These are phyloP conservation scores for Aphaenogaster ashmeadi DNA, from an alignment of 1,140 invertebrate species.

Conservation along the genomic window DNA sequence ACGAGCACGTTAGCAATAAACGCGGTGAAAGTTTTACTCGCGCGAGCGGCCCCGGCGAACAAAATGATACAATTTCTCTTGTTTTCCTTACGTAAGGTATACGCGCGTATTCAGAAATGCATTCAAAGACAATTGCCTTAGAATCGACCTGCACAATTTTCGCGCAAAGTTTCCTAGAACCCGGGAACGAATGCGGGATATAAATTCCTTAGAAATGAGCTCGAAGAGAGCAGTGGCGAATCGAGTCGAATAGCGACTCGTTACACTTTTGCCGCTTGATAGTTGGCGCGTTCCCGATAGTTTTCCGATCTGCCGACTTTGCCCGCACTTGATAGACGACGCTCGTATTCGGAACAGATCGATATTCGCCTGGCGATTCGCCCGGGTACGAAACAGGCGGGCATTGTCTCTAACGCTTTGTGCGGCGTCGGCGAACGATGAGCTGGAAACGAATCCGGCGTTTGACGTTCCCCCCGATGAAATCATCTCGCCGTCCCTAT, in stretches of 20 bases:
- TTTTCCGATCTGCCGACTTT: not conserved
- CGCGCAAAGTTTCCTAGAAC: not conserved
- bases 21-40: slow-evolving; percentile 79
- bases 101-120: not conserved
- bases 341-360: not conserved
- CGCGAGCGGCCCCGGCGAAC: slow-evolving; percentile 56
- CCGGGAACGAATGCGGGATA: not conserved
- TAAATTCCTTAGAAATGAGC: slow-evolving; percentile 3
- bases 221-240: slow-evolving; percentile 27
- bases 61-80: slow-evolving; percentile 81
- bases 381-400: not conserved
- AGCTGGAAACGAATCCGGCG: slow-evolving; percentile 16
- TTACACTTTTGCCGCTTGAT: slow-evolving; percentile 46
- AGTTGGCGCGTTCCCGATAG: slow-evolving; percentile 12
- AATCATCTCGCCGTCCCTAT: slow-evolving; percentile 15
- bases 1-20: slow-evolving; percentile 71
- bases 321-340: not conserved
- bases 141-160: slow-evolving; percentile 19
- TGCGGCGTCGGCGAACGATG: not conserved
- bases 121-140: not conserved
- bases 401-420: slow-evolving; percentile 11
- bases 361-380: not conserved
- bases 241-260: slow-evolving; percentile 9
- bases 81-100: slow-evolving; percentile 71
- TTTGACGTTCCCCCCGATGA: not conserved